A percentile compares a stretch with the other conserved stretches of the same genome.
Conservation (phyloP, 1,140 invertebrate genomes). For the Schlechtendalia chinensis region DNA sequence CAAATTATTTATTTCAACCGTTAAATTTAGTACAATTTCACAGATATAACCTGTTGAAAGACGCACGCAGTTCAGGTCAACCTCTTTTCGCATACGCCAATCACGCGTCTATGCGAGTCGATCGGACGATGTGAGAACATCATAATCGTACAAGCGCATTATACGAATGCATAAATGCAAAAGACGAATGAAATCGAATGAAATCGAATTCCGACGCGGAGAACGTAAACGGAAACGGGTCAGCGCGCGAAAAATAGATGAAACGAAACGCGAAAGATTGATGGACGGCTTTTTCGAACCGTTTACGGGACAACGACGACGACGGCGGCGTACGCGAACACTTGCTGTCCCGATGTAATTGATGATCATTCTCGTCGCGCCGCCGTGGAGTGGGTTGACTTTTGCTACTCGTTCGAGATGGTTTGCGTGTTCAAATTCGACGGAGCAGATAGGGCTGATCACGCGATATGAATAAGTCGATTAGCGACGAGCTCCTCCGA, state of each 20-base stretch:
- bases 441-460: too few species aligned
- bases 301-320: constrained; percentile 5
- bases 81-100: too few species aligned
- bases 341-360: not conserved
- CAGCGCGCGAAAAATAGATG: not conserved
- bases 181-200: not conserved
- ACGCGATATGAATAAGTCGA: constrained; percentile 13
- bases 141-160: too few species aligned
- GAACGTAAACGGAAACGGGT: not conserved
- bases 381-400: constrained; percentile 6
- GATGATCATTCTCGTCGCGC: not conserved
- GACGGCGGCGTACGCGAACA: not conserved
- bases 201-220: not conserved
- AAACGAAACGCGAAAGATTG: constrained; percentile 16
- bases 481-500: not conserved
- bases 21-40: too few species aligned
- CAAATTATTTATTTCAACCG: too few species aligned
- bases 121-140: too few species aligned
- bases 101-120: too few species aligned
- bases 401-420: not conserved
- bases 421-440: not conserved
- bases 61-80: too few species aligned
- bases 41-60: too few species aligned
- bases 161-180: not conserved
- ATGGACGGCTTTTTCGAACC: constrained; percentile 8